Conservation (phyloP, 2,113 vertebrate genomes). For the Sisor rabdophorus region DNA sequence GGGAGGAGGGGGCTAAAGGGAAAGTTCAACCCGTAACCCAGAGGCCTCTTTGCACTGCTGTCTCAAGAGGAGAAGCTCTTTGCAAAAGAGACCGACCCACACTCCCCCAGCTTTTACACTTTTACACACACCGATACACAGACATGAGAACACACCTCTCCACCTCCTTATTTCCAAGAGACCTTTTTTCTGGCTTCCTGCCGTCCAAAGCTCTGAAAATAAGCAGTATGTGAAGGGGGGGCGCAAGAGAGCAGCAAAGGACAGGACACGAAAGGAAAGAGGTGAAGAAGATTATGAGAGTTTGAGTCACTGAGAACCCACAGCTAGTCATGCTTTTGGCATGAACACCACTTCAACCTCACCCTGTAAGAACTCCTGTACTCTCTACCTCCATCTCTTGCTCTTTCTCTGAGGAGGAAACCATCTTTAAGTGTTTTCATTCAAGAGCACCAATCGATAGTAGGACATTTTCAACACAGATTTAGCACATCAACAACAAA, state of each 20-base stretch:
- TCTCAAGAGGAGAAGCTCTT: slow-evolving; percentile 48
- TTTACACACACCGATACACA: slow-evolving; percentile 17
- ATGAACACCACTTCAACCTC: slow-evolving; percentile 36
- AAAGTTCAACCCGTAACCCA: slow-evolving; percentile 48
- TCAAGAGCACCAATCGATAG: slow-evolving; percentile 66
- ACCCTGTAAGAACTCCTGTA: slow-evolving; percentile 34
- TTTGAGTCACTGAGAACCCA: slow-evolving; percentile 47
- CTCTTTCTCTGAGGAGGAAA: slow-evolving; percentile 53
- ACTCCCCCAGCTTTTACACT: slow-evolving; percentile 22
- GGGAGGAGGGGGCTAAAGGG: slow-evolving; percentile 28
- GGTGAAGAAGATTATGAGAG: slow-evolving; percentile 39
- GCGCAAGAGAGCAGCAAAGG: slow-evolving; percentile 27
- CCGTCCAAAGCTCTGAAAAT: slow-evolving; percentile 44
- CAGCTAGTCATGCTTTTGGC: slow-evolving; percentile 50
- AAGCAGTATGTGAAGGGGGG: slow-evolving; percentile 29
- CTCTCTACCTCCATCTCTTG: slow-evolving; percentile 35
- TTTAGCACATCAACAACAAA: slow-evolving; percentile 68
- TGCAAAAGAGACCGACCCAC: slow-evolving; percentile 45
- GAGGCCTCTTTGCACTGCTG: slow-evolving; percentile 46
- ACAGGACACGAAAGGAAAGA: slow-evolving; percentile 32
- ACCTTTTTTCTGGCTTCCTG: slow-evolving; percentile 38
- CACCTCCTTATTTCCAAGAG: slow-evolving; percentile 36
- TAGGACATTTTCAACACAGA: slow-evolving; percentile 69
- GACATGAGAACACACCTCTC: slow-evolving; percentile 35
- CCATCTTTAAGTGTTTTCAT: slow-evolving; percentile 67